A percentile compares a stretch with the other conserved stretches of the same genome.
These are phyloP conservation scores for Chiridota heheva DNA, from an alignment of 35 echinoderm and acorn worm genomes.

Conservation along the genomic window DNA sequence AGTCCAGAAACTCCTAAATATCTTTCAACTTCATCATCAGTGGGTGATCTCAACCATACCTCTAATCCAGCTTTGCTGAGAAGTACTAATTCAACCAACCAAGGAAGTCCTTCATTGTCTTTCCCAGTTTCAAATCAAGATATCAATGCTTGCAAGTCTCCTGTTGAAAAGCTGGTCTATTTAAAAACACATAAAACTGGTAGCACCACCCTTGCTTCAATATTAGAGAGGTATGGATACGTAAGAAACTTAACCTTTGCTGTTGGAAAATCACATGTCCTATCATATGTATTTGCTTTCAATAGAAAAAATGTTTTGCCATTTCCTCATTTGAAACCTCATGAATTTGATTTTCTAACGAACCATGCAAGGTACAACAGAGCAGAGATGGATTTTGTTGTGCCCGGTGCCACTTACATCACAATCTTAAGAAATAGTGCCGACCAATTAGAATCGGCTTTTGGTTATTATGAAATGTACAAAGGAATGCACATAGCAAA, in stretches of 20 bases:
- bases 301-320: background rate
- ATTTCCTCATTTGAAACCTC: background rate
- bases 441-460: conserved; percentile 74
- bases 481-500: conserved; percentile 23
- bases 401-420: conserved; percentile 66
- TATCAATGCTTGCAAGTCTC: too few species aligned
- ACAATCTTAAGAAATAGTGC: conserved; percentile 71
- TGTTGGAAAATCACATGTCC: conserved; percentile 46
- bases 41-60: too few species aligned
- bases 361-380: conserved; percentile 80
- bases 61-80: too few species aligned
- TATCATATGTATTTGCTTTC: conserved; percentile 1
- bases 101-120: too few species aligned
- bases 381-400: conserved; percentile 61
- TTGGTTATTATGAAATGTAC: conserved; percentile 52
- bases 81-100: too few species aligned
- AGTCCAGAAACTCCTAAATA: too few species aligned
- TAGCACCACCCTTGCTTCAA: conserved; percentile 65
- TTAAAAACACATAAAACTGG: conserved; percentile 79
- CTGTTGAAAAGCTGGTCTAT: conserved; percentile 64
- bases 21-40: too few species aligned
- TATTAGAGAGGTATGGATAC: conserved; percentile 77
- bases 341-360: conserved; percentile 65
- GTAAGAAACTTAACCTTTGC: conserved; percentile 63
- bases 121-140: too few species aligned